These are phyloP conservation scores for Anarrhichthys ocellatus DNA, from an alignment of 2,113 vertebrate genomes.

Conservation along the genomic window DNA sequence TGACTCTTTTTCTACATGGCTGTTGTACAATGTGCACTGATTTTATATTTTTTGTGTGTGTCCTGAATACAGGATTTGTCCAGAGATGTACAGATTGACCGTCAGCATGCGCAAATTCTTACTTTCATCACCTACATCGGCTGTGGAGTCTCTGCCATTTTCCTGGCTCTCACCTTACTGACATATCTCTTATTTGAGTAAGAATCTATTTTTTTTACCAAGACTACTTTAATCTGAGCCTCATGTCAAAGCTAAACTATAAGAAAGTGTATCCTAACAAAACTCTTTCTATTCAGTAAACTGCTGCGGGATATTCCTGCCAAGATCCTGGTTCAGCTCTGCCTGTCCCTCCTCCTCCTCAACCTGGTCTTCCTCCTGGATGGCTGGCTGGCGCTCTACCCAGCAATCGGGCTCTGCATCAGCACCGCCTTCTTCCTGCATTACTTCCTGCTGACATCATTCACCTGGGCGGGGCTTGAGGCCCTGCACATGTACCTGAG, in stretches of 20 bases:
- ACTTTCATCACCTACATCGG: slow-evolving; percentile 95
- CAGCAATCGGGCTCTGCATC: slow-evolving; percentile 85
- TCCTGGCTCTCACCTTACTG: slow-evolving; percentile 91
- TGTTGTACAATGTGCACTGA: neutral
- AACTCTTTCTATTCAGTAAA: slow-evolving; percentile 83
- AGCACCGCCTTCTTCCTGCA: slow-evolving; percentile 94
- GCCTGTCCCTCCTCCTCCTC: slow-evolving; percentile 89
- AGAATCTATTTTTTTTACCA: slow-evolving; percentile 59
- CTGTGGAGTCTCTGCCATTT: slow-evolving; percentile 93
- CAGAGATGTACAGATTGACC: slow-evolving; percentile 70
- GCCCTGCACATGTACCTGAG: slow-evolving; percentile 98
- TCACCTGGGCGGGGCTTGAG: slow-evolving; percentile 98
- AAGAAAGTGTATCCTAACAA: neutral
- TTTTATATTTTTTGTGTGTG: neutral
- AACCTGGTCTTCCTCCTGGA: slow-evolving; percentile 92
- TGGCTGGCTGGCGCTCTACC: slow-evolving; percentile 90
- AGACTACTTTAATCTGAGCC: neutral
- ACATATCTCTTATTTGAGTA: slow-evolving; percentile 94
- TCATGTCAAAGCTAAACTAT: neutral
- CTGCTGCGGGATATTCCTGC: slow-evolving; percentile 93
- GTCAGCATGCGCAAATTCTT: slow-evolving; percentile 83
- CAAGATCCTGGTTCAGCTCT: slow-evolving; percentile 96
- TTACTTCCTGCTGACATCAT: slow-evolving; percentile 95
- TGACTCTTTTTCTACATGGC: neutral
- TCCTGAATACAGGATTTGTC: slow-evolving; percentile 87